These are phyloP conservation scores for Neoscelio sp. DNA, from an alignment of 2,888 invertebrate genomes.

Conservation along the genomic window DNA sequence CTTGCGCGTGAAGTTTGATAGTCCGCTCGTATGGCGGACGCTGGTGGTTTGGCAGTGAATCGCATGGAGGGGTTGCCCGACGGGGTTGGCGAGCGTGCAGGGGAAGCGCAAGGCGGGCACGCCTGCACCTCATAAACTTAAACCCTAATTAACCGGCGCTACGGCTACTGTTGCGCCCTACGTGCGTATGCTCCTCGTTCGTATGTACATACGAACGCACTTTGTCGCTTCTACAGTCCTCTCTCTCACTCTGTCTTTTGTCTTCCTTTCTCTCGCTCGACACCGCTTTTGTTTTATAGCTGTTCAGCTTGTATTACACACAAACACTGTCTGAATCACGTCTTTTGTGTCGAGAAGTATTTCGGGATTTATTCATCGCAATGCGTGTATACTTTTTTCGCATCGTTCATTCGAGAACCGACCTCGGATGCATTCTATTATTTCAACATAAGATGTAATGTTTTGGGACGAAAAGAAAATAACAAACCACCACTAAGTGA, in stretches of 20 bases:
- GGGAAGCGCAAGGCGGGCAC: conserved; percentile 78
- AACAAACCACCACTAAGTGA: too few species aligned
- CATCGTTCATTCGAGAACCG: conserved; percentile 26
- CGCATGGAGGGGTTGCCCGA: conserved; percentile 74
- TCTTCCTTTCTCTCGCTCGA: conserved; percentile 49
- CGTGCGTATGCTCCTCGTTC: conserved; percentile 80
- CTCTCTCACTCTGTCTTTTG: conserved; percentile 61
- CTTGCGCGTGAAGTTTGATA: conserved; percentile 79
- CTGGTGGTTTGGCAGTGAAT: conserved; percentile 73
- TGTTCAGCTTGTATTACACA: conserved; percentile 59
- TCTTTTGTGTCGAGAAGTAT: conserved; percentile 56
- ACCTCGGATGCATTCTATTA: conserved; percentile 42
- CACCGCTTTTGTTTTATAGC: conserved; percentile 59
- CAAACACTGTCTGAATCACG: conserved; percentile 43
- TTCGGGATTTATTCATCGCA: conserved; percentile 51
- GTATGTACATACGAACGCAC: conserved; percentile 78
- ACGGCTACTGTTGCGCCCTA: conserved; percentile 82
- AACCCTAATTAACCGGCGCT: conserved; percentile 83
- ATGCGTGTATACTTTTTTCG: conserved; percentile 50
- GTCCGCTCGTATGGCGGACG: conserved; percentile 64
- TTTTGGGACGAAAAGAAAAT: conserved; percentile 46
- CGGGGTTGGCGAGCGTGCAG: conserved; percentile 67
- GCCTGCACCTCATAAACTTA: conserved; percentile 84
- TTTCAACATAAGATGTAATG: conserved; percentile 36
- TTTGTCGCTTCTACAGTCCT: conserved; percentile 74